phyloP scores from a whole-genome alignment of 2,888 invertebrate genomes.

The Xestobium rufovillosum region DNA sequence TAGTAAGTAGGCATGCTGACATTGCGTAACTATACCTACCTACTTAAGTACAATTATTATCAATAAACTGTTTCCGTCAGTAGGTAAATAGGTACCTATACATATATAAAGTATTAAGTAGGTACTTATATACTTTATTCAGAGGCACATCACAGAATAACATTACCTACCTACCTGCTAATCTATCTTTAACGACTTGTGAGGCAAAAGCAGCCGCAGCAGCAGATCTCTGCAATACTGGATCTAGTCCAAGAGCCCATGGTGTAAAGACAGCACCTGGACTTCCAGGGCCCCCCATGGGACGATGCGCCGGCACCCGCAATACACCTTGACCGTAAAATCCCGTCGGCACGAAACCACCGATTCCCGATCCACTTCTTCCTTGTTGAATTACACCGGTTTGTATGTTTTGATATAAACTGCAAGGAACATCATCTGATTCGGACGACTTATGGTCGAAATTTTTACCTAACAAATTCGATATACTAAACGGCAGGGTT shows the following conservation, averaged over 20 bases:
- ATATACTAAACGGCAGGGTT: conserved; percentile 72
- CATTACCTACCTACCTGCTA: conserved; percentile 59
- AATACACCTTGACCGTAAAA: conserved; percentile 63
- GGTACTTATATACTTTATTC: too few species aligned
- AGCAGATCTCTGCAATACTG: conserved; percentile 58
- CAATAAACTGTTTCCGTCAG: too few species aligned
- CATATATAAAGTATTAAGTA: too few species aligned
- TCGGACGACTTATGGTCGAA: conserved; percentile 57
- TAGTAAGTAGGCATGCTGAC: too few species aligned
- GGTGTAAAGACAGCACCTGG: conserved; percentile 39
- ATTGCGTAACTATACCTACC: too few species aligned
- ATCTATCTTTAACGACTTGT: conserved; percentile 74
- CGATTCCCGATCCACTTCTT: conserved; percentile 32
- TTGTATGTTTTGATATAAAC: conserved; percentile 30
- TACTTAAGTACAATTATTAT: too few species aligned
- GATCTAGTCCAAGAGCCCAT: conserved; percentile 48
- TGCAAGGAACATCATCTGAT: conserved; percentile 30
- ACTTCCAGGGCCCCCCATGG: conserved; percentile 49
- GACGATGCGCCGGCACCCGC: conserved; percentile 74
- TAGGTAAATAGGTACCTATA: too few species aligned
- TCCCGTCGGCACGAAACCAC: conserved; percentile 40
- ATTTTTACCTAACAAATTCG: conserved; percentile 68
- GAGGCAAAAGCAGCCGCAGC: conserved; percentile 69
- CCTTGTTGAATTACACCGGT: conserved; percentile 33
- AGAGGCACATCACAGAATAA: too few species aligned